Base-by-base conservation (phyloP, 2,797 vertebrate species). In the Melopsittacus undulatus region DNA sequence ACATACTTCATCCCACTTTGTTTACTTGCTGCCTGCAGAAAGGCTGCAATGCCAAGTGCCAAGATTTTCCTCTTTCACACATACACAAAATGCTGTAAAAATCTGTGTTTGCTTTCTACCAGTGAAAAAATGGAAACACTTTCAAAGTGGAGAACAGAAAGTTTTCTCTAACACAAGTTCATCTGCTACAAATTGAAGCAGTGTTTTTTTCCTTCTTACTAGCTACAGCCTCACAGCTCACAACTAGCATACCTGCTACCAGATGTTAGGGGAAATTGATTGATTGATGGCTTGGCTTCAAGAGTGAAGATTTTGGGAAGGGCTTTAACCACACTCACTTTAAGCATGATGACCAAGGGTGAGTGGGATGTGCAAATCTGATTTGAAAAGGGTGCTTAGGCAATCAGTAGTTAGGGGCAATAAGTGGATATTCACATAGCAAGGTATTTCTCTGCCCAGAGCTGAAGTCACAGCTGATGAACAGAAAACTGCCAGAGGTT, bases 21-120 rank as follows among this genome's bases (percentile, higher is more conserved):
- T 91, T 95, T 86, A 66, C 32, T 78, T n/a, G 19, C 38, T 0
- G 42, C 64, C 61, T 85, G 49, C 63, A 91, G 79, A 70, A 89
- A 81, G 57, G 27, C 52, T 92, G 69, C 26, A 54, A 48, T 40
- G 23, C 74, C 51, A 38, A 86, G 13, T 2, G 2, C 52, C 67
- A 79, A 84, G 67, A 73, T 89, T 85, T 86, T 81, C 87, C 62
- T 87, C 68, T 86, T 94, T 83, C 62, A 57, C 45, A 43, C 38
- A 32, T 73, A 76, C 21, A 76, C 18, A 82, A 83, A 96, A 82
- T 82, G 76, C 26, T 86, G 49, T 34, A 89, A 92, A 91, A 89
- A 32, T 67, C 48, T 78, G 8, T 85, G 69, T 69, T 90, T 95
- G 30, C 54, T 67, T 82, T 82, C 43, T 82, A 76, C 38, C 24